A percentile compares a stretch with the other conserved stretches of the same genome.
These are phyloP conservation scores for Vireo griseus DNA, from an alignment of 2,797 vertebrate species.

Conservation along the genomic window DNA sequence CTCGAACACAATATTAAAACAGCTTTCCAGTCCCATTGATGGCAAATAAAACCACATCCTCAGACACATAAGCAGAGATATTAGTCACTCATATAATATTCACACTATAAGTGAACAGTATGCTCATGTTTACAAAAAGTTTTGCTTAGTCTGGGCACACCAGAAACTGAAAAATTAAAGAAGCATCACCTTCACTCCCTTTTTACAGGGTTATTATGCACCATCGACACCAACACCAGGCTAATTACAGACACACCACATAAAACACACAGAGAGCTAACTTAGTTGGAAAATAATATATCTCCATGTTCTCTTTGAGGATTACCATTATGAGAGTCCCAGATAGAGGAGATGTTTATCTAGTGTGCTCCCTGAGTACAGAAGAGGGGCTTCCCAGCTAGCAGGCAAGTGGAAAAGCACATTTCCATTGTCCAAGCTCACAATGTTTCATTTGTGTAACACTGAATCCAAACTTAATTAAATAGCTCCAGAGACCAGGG, in stretches of 20 bases:
- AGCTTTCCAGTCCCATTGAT: neutral
- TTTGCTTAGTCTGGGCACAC: neutral
- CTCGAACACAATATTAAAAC: neutral
- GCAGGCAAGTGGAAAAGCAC: neutral
- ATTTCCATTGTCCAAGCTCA: conserved; percentile 13
- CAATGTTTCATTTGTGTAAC: conserved; percentile 55
- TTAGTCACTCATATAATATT: neutral
- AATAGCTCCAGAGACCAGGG: conserved; percentile 31
- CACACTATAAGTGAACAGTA: neutral
- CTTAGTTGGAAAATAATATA: neutral
- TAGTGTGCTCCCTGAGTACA: neutral
- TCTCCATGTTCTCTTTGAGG: neutral
- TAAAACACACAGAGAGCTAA: neutral
- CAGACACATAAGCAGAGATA: neutral
- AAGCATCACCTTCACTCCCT: neutral
- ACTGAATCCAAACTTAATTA: conserved; percentile 66
- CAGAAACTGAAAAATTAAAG: neutral
- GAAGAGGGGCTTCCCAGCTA: neutral
- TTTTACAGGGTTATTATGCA: neutral
- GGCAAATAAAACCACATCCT: neutral
- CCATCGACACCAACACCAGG: neutral
- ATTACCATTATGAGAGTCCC: neutral
- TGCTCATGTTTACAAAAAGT: neutral
- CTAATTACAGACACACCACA: neutral
- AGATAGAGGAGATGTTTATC: neutral